Conservation (phyloP, 2,888 invertebrate genomes). For the Lampropteryx suffumata region DNA sequence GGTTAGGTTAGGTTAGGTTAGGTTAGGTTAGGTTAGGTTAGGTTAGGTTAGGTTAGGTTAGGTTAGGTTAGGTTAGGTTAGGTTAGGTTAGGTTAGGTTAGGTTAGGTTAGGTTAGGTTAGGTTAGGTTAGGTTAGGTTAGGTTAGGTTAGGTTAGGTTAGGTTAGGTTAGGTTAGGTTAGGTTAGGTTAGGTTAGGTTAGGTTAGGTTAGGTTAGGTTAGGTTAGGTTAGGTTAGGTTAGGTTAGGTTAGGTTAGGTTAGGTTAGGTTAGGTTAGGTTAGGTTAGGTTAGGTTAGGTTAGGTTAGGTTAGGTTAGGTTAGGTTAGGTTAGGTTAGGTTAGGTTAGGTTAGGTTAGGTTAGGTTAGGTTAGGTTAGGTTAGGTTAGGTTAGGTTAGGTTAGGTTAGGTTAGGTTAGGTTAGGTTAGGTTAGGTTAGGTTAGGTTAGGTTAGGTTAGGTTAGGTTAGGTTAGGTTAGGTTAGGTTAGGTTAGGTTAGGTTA, state of each 20-base stretch:
- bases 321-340: no score
- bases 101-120: constrained; percentile 23
- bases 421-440: no score
- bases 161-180: constrained; percentile 31
- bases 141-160: constrained; percentile 28
- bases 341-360: constrained; percentile 17
- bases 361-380: constrained; percentile 25
- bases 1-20: constrained; percentile 32
- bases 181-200: constrained; percentile 37
- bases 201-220: constrained; percentile 33
- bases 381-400: constrained; percentile 22
- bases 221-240: constrained; percentile 29
- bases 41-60: constrained; percentile 25
- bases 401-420: constrained; percentile 27
- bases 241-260: constrained; percentile 15
- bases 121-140: constrained; percentile 15
- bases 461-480: no score
- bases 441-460: no score
- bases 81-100: constrained; percentile 27
- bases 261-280: constrained; percentile 25
- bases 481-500: no score
- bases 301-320: constrained; percentile 24
- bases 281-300: constrained; percentile 29
- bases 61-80: constrained; percentile 18
- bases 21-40: constrained; percentile 34